A percentile compares a stretch with the other conserved stretches of the same genome.
These are phyloP conservation scores for Cephus rjabovi DNA, from an alignment of 2,888 invertebrate species.

Conservation along the genomic window DNA sequence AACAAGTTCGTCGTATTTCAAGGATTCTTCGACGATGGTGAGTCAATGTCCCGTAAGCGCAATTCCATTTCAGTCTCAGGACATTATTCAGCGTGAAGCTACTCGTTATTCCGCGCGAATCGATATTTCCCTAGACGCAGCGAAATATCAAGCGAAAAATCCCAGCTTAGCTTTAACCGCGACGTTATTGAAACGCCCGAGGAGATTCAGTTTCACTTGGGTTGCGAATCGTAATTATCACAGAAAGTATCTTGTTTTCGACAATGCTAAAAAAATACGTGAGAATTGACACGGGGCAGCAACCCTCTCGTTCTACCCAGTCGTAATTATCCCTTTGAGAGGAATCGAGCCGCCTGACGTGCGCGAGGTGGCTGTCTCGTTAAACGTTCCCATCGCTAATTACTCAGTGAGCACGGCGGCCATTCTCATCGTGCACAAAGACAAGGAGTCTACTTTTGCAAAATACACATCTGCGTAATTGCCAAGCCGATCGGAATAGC, in stretches of 20 bases:
- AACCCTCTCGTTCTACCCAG: not conserved
- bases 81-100: not conserved
- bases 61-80: not conserved
- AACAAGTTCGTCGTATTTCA: constrained; percentile 91
- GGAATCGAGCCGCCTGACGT: not conserved
- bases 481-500: not conserved
- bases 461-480: not conserved
- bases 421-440: not conserved
- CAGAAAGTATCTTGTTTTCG: not conserved
- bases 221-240: not conserved
- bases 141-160: not conserved
- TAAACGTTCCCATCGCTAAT: not conserved
- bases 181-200: not conserved
- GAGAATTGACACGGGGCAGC: not conserved
- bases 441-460: not conserved
- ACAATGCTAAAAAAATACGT: not conserved
- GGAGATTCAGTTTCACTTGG: not conserved
- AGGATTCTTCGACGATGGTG: constrained; percentile 76
- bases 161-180: not conserved
- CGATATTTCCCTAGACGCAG: not conserved
- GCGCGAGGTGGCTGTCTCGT: not conserved
- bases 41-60: not conserved
- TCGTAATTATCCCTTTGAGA: not conserved
- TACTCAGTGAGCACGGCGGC: not conserved
- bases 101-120: not conserved